Evolutionary conservation across 2,888 invertebrate genomes (phyloP).

Genomic region (Physocephala rufipes): DNA sequence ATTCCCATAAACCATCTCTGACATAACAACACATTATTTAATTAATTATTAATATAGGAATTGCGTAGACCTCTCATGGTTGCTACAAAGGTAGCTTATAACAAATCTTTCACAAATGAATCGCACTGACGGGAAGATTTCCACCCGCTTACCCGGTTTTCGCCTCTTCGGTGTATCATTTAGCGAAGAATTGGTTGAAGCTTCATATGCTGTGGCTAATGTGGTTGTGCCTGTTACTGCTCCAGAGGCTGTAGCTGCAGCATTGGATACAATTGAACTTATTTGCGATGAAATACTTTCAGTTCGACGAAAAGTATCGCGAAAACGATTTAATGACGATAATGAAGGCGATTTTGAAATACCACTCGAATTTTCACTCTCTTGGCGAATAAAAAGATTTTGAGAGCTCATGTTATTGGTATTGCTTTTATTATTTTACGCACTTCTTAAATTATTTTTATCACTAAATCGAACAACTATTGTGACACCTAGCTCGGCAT

Average conservation of each 20-base stretch:
- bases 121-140: neutral
- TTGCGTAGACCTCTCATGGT: no score
- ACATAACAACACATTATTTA: no score
- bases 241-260: constrained; percentile 57
- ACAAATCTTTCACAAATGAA: no score
- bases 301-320: constrained; percentile 62
- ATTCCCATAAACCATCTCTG: no score
- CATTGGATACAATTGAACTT: constrained; percentile 57
- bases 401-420: constrained; percentile 57
- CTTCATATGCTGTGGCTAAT: constrained; percentile 40
- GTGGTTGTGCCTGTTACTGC: constrained; percentile 55
- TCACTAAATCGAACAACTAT: no score
- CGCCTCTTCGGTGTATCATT: constrained; percentile 48
- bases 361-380: constrained; percentile 58
- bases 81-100: no score
- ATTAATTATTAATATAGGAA: no score
- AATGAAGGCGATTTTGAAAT: constrained; percentile 68
- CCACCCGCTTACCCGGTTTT: constrained; percentile 57
- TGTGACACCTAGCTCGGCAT: neutral
- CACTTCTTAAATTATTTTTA: neutral
- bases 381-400: constrained; percentile 59
- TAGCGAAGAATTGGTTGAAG: constrained; percentile 34
- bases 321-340: constrained; percentile 65
- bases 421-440: neutral
- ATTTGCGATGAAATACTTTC: constrained; percentile 62